These are phyloP conservation scores for Aethes cnicana DNA, from an alignment of 2,888 invertebrate species.

Conservation along the genomic window DNA sequence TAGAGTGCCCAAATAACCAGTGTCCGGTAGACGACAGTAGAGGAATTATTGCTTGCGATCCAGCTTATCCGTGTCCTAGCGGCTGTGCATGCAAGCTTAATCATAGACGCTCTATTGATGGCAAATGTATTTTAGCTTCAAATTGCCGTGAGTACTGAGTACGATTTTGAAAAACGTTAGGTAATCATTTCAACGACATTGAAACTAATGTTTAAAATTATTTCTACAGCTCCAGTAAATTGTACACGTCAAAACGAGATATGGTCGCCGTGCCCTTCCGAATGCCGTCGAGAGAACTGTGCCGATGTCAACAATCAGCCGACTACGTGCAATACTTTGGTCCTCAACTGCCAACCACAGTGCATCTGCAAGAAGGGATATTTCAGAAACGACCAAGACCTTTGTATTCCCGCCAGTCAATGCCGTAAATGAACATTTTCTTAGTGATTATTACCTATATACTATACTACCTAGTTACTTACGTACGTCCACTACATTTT, in stretches of 20 bases:
- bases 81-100: conserved; percentile 52
- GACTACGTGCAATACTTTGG: conserved; percentile 42
- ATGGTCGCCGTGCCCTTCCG: conserved; percentile 46
- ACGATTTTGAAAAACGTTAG: no score
- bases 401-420: conserved; percentile 42
- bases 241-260: conserved; percentile 50
- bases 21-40: conserved; percentile 48
- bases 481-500: no score
- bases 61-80: conserved; percentile 44
- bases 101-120: conserved; percentile 41
- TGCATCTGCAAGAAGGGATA: conserved; percentile 46
- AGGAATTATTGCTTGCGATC: conserved; percentile 41
- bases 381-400: conserved; percentile 42
- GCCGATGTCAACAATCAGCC: conserved; percentile 39
- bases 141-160: conserved; percentile 44
- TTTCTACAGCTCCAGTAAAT: conserved; percentile 41
- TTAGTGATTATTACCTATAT: no score
- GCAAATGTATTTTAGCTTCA: conserved; percentile 45
- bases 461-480: no score
- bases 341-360: conserved; percentile 48
- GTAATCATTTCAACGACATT: no score
- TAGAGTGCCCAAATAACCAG: conserved; percentile 42
- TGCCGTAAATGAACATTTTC: conserved; percentile 41
- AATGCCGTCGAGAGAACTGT: conserved; percentile 46
- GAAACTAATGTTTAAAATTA: no score